Evolutionary conservation across 2,888 invertebrate species (phyloP).

Genomic region (Mesoligia furuncula): DNA sequence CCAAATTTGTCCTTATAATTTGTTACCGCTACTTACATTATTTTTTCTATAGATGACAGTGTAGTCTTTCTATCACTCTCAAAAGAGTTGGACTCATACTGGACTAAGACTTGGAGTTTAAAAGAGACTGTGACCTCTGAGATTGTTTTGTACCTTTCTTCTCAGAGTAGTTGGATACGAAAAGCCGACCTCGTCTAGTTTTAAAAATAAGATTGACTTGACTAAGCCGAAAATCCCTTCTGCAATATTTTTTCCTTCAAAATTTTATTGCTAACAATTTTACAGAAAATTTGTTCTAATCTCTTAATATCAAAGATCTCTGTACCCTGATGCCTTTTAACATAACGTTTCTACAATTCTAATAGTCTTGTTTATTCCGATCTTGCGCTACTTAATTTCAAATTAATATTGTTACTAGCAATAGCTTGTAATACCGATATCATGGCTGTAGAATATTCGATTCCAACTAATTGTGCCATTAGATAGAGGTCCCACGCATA

Average conservation of each 20-base stretch:
- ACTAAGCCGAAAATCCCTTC: background rate
- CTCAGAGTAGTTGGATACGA: too few species aligned
- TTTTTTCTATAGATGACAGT: background rate
- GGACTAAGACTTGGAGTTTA: too few species aligned
- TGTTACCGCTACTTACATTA: too few species aligned
- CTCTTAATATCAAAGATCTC: conserved; percentile 16
- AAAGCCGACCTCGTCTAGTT: too few species aligned
- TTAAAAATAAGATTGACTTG: too few species aligned
- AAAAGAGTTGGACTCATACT: background rate
- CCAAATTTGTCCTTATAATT: background rate
- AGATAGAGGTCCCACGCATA: conserved; percentile 55
- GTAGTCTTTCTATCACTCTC: too few species aligned
- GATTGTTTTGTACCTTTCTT: too few species aligned
- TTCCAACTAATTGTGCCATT: conserved; percentile 44
- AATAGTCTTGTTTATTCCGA: conserved; percentile 42
- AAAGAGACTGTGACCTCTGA: too few species aligned
- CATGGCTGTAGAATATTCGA: conserved; percentile 38
- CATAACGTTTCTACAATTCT: conserved; percentile 34
- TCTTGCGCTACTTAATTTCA: conserved; percentile 53
- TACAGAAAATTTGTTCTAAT: conserved; percentile 1
- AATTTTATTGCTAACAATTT: background rate
- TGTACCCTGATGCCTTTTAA: conserved; percentile 17
- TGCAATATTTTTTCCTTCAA: background rate
- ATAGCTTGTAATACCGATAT: conserved; percentile 40
- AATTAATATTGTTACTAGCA: conserved; percentile 48